Conservation (phyloP, 2,888 invertebrate genomes). For the Plutella xylostella region DNA sequence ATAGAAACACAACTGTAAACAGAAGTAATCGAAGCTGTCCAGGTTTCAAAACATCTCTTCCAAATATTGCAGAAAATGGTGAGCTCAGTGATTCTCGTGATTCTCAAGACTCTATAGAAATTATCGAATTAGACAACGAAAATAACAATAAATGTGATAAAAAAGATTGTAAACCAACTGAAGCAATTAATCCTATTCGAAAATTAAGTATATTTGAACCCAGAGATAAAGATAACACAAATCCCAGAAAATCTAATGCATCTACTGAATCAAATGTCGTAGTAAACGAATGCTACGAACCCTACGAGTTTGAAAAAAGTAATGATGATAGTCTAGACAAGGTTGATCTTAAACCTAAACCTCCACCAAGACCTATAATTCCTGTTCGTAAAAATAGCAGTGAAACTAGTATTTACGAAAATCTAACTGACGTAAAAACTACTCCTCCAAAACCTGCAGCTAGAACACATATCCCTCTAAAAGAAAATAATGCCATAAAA, state of each 20-base stretch:
- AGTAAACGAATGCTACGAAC: constrained; percentile 57
- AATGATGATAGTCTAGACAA: constrained; percentile 19
- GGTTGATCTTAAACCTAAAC: constrained; percentile 30
- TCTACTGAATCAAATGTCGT: constrained; percentile 40
- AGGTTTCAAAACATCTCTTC: constrained; percentile 58
- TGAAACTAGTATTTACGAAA: constrained; percentile 16
- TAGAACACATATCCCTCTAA: constrained; percentile 45
- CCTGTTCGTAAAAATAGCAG: constrained; percentile 19
- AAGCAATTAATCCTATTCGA: constrained; percentile 38
- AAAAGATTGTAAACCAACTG: constrained; percentile 20
- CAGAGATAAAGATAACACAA: constrained; percentile 27
- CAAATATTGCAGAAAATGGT: constrained; percentile 60
- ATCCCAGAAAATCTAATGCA: constrained; percentile 24
- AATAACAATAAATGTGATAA: constrained; percentile 20
- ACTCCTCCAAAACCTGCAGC: constrained; percentile 51
- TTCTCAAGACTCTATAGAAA: constrained; percentile 32
- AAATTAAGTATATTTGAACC: constrained; percentile 48
- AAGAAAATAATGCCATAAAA: constrained; percentile 29
- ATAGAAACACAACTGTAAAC: constrained; percentile 54
- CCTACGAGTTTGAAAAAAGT: constrained; percentile 37
- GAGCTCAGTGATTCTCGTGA: constrained; percentile 49
- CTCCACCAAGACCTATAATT: constrained; percentile 40
- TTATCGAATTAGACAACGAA: constrained; percentile 32
- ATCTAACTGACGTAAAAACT: too few species aligned
- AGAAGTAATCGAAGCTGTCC: constrained; percentile 62